phyloP scores from a whole-genome alignment of 2,888 invertebrate species.

The Cantharis lateralis region DNA sequence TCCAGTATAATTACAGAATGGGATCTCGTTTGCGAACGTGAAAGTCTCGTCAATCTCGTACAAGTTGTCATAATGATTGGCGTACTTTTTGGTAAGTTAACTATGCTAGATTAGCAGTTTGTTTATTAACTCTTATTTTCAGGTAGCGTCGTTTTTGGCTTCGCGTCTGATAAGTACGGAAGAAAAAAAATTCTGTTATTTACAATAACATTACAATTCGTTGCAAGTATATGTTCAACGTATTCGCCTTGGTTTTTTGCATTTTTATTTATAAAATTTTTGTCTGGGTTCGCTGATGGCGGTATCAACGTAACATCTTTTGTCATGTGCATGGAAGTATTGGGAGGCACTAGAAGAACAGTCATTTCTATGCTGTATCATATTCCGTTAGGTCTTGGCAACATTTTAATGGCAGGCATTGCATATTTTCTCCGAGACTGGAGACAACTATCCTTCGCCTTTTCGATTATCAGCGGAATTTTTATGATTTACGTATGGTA shows the following conservation, averaged over 20 bases:
- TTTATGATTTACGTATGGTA: constrained; percentile 60
- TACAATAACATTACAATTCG: constrained; percentile 61
- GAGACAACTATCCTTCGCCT: constrained; percentile 62
- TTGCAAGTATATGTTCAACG: constrained; percentile 60
- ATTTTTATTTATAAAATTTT: constrained; percentile 62
- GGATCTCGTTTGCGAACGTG: constrained; percentile 65
- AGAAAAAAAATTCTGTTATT: constrained; percentile 63
- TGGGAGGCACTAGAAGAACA: constrained; percentile 65
- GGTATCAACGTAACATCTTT: constrained; percentile 69
- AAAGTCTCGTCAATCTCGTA: constrained; percentile 62
- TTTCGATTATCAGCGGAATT: constrained; percentile 59
- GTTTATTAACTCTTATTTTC: constrained; percentile 17
- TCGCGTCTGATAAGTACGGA: constrained; percentile 66
- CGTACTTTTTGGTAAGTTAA: constrained; percentile 59
- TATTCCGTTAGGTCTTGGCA: constrained; percentile 66
- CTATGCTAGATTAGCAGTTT: not conserved
- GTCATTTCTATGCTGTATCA: constrained; percentile 67
- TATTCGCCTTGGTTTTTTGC: constrained; percentile 59
- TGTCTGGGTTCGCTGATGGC: constrained; percentile 64
- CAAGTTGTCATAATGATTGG: constrained; percentile 69
- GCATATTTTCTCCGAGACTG: constrained; percentile 66
- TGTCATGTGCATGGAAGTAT: constrained; percentile 68
- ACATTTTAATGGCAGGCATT: constrained; percentile 61
- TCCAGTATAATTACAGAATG: constrained; percentile 70
- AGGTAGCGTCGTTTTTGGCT: constrained; percentile 64